Evolutionary conservation across 2,113 vertebrate genomes (phyloP).

Genomic region (Tympanuchus pallidicinctus): DNA sequence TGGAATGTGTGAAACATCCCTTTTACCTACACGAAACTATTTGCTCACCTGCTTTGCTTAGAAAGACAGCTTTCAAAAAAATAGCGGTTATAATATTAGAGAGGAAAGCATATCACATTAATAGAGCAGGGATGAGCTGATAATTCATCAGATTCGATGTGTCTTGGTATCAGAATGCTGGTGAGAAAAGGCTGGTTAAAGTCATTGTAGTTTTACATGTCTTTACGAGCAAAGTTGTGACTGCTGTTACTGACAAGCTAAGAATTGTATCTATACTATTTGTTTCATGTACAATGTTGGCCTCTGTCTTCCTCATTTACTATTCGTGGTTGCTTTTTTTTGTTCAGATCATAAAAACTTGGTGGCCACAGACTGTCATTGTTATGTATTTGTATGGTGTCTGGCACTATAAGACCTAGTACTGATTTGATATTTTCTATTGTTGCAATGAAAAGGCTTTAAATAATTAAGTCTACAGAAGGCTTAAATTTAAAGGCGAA

Average conservation of each 20-base stretch:
- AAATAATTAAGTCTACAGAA: neutral
- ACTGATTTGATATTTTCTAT: conserved; percentile 15
- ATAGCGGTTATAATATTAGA: conserved; percentile 21
- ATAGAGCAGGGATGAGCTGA: neutral
- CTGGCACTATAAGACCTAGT: conserved; percentile 38
- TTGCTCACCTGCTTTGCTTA: conserved; percentile 77
- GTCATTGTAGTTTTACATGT: neutral
- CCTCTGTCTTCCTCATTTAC: conserved; percentile 24
- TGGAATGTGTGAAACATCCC: conserved; percentile 80
- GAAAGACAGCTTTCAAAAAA: conserved; percentile 74
- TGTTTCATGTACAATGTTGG: neutral
- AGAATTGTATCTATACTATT: neutral
- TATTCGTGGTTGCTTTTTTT: neutral
- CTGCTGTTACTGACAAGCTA: neutral
- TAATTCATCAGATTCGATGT: neutral
- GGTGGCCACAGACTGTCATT: conserved; percentile 27
- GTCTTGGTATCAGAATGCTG: neutral
- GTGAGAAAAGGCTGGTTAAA: neutral
- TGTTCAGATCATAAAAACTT: conserved; percentile 16
- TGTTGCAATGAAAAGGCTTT: neutral
- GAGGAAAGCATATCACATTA: conserved; percentile 38
- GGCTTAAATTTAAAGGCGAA: neutral
- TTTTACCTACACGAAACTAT: conserved; percentile 66
- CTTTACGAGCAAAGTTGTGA: neutral
- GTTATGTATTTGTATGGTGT: conserved; percentile 53